Percentiles rank a stretch among this genome's conserved stretches.
Conservation (phyloP, 2,797 vertebrate species). For the Spea hammondii region DNA sequence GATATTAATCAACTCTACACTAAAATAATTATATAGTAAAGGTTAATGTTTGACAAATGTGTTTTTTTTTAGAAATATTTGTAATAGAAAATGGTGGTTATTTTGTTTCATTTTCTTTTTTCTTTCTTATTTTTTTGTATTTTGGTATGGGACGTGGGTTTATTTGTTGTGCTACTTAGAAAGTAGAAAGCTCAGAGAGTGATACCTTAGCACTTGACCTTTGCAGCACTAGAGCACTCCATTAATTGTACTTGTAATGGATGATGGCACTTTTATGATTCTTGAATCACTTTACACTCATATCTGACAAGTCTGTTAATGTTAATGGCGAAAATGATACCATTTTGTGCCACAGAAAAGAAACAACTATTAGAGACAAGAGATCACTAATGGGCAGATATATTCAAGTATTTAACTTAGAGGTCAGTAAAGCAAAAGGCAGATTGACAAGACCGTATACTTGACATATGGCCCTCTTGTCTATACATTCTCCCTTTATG, state of each 20-base stretch:
- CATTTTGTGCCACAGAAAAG: neutral
- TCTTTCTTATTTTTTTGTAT: too few relatives aligned
- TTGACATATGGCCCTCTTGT: too few relatives aligned
- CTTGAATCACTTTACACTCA: neutral
- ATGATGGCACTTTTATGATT: neutral
- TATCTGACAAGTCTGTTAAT: slow-evolving; percentile 7
- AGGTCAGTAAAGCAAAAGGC: neutral
- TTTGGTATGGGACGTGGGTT: neutral
- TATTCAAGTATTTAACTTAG: neutral
- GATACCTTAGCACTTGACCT: slow-evolving; percentile 7
- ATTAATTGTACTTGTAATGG: neutral
- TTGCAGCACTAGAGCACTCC: slow-evolving; percentile 13
- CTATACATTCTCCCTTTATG: too few relatives aligned
- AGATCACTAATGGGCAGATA: neutral
- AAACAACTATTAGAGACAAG: neutral
- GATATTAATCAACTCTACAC: too few relatives aligned
- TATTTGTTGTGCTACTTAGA: neutral
- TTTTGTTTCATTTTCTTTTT: too few relatives aligned
- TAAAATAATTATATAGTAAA: too few relatives aligned
- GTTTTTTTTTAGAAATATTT: too few relatives aligned
- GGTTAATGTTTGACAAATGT: too few relatives aligned
- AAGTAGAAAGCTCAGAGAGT: neutral
- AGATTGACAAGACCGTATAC: too few relatives aligned
- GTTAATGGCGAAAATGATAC: neutral
- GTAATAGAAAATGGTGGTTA: too few relatives aligned